Conservation (phyloP, 2,113 vertebrate species). For the Eulemur rufifrons region DNA sequence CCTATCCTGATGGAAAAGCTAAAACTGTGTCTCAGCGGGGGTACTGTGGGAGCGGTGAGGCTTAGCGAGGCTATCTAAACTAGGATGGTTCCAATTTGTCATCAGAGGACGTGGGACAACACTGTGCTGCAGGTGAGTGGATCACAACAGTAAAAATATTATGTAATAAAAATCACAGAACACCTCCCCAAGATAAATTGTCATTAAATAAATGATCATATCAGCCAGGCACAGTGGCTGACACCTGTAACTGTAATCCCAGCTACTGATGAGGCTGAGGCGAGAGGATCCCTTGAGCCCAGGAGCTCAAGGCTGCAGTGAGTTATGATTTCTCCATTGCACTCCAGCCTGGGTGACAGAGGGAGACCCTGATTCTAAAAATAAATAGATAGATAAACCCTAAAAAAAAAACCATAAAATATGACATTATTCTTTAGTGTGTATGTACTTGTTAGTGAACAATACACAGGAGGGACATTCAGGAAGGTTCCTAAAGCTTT, state of each 20-base stretch:
- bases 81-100: neutral
- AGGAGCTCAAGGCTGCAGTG: too few species aligned
- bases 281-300: too few species aligned
- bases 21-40: neutral
- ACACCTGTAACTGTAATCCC: too few species aligned
- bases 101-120: neutral
- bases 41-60: neutral
- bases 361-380: too few species aligned
- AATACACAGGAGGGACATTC: neutral
- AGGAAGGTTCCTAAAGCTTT: neutral
- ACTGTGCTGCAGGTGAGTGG: neutral
- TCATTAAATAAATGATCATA: neutral
- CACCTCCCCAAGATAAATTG: neutral
- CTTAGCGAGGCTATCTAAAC: neutral
- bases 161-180: neutral
- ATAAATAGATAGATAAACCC: too few species aligned
- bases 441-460: neutral
- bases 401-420: neutral
- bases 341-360: too few species aligned
- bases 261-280: too few species aligned
- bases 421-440: neutral
- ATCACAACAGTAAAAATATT: neutral
- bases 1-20: neutral
- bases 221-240: too few species aligned
- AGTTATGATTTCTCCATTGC: too few species aligned